phyloP scores from a whole-genome alignment of 1,140 invertebrate genomes.

The Zaprionus capensis region DNA sequence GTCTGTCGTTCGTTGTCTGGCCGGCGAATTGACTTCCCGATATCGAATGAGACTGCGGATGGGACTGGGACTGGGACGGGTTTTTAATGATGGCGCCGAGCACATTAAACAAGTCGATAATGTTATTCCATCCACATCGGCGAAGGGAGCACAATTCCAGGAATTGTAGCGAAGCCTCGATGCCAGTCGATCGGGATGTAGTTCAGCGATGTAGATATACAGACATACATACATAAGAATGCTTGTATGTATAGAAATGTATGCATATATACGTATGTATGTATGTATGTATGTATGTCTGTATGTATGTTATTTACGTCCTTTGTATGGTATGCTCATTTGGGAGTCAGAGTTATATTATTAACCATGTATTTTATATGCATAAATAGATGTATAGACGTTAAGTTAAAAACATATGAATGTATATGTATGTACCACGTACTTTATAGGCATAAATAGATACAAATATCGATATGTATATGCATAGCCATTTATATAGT shows the following conservation, averaged over 20 bases:
- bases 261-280: not conserved
- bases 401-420: too few relatives aligned
- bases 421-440: too few relatives aligned
- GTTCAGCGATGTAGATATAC: conserved; percentile 22
- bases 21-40: conserved; percentile 59
- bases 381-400: too few relatives aligned
- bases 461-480: too few relatives aligned
- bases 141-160: conserved; percentile 69
- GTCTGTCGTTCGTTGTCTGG: conserved; percentile 57
- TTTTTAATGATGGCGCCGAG: conserved; percentile 81
- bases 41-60: conserved; percentile 39
- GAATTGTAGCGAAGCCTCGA: conserved; percentile 66
- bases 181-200: conserved; percentile 39
- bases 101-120: conserved; percentile 78
- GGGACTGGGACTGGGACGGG: conserved; percentile 64
- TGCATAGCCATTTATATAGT: too few relatives aligned
- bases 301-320: not conserved
- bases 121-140: conserved; percentile 74
- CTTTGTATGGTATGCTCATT: conserved; percentile 6
- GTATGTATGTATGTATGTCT: too few relatives aligned
- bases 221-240: not conserved
- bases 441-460: too few relatives aligned
- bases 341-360: not conserved
- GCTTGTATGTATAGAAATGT: not conserved
- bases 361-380: too few relatives aligned